phyloP scores from a whole-genome alignment of 2,888 invertebrate species.

The Melipona beecheii region DNA sequence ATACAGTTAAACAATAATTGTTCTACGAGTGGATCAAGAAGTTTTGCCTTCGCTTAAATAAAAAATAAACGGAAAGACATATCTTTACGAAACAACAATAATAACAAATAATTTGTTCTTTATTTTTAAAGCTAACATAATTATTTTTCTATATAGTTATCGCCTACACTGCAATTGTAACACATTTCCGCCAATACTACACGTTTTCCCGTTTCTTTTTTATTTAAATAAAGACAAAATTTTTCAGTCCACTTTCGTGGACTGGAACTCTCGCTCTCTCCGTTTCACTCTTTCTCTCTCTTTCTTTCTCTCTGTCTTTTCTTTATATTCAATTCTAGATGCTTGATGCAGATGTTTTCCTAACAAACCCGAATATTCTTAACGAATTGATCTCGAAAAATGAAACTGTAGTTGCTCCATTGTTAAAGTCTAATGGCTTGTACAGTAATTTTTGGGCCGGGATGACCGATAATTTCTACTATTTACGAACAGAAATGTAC shows the following conservation, averaged over 20 bases:
- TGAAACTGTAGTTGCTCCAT: slow-evolving; percentile 90
- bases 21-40: no score
- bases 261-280: no score
- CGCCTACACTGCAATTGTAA: no score
- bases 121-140: no score
- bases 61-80: no score
- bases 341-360: slow-evolving; percentile 93
- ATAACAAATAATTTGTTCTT: no score
- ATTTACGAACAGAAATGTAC: slow-evolving; percentile 93
- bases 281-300: not conserved
- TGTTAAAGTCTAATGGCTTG: slow-evolving; percentile 93
- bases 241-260: no score
- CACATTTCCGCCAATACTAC: no score
- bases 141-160: no score
- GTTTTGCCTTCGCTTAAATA: no score
- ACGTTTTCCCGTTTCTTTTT: not conserved
- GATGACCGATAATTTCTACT: slow-evolving; percentile 94
- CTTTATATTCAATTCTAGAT: slow-evolving; percentile 85
- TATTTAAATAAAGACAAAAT: not conserved
- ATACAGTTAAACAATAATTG: not conserved
- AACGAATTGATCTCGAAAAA: slow-evolving; percentile 87
- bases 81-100: no score
- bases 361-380: slow-evolving; percentile 89
- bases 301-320: not conserved
- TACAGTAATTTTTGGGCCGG: slow-evolving; percentile 99